These are phyloP conservation scores for Blastobasis lacticolella DNA, from an alignment of 2,888 invertebrate species.

Conservation along the genomic window DNA sequence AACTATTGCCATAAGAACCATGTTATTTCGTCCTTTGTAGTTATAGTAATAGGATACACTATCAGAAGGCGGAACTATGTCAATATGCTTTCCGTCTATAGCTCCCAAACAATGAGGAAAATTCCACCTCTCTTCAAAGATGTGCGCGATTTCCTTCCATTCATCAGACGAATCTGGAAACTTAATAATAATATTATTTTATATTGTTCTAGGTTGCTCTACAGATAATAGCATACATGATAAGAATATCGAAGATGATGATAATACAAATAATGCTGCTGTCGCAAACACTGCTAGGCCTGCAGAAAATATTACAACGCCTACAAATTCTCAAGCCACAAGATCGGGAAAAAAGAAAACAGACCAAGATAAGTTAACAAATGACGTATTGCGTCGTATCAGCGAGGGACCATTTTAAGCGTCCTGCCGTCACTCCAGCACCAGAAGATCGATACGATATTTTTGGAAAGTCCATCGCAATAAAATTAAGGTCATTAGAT, in stretches of 20 bases:
- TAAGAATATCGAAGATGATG: not conserved
- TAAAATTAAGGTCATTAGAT: conserved; percentile 5
- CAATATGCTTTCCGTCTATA: conserved; percentile 11
- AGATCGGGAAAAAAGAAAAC: conserved; percentile 2
- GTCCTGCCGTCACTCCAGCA: not conserved
- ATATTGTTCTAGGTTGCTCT: not conserved
- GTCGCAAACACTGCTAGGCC: no score
- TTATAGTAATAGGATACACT: conserved; percentile 18
- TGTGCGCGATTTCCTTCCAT: conserved; percentile 9
- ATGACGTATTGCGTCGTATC: conserved; percentile 4
- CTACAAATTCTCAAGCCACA: not conserved
- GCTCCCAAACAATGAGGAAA: conserved; percentile 10
- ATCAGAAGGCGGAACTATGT: conserved; percentile 6
- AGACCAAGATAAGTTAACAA: not conserved
- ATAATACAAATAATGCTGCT: not conserved
- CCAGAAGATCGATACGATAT: conserved; percentile 6
- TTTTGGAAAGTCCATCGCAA: conserved; percentile 5
- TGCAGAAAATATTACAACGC: no score
- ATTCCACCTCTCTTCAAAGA: conserved; percentile 6
- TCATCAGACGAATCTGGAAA: conserved; percentile 9
- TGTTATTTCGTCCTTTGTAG: conserved; percentile 17
- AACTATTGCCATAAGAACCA: conserved; percentile 17
- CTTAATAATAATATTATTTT: not conserved
- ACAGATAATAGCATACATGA: not conserved
- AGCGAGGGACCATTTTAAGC: conserved; percentile 6